Evolutionary conservation across 2,113 vertebrate species (phyloP), one percentile per base, ranked within the genome.

Genomic region (Rhea pennata): DNA sequence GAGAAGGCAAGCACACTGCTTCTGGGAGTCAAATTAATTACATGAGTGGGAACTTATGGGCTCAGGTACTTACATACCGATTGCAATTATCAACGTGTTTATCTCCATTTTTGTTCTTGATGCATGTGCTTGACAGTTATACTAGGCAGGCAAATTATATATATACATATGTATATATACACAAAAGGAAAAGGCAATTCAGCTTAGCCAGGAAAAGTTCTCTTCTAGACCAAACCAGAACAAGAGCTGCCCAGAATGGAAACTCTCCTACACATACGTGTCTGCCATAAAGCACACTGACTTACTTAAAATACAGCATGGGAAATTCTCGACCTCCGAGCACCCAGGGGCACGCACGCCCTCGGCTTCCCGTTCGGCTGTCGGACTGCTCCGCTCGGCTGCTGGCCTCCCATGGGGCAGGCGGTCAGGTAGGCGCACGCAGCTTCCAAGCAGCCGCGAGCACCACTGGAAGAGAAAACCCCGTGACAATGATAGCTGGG

Each of bases 241-340:
- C 33, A 44, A 40, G 23, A 46, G 61, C 50, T 71, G 22, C 36
- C 23, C 33, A 71, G 56, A 53, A 58, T 0, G 0, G 44, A 53
- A 58, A 46, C 0, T 1, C 40, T 39, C 58, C n/a, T 39, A n/a
- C 33, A 4, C 4, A 1, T 2, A 16, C 4, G 6, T 3, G 6
- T 42, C 80, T 71, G 44, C 24, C 29, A 21, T 48, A 84, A 79
- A 48, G 8, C 23, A 36, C 19, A 10, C 20, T 1, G 20, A 29
- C 36, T 59, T 11, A 40, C 62, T 85, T 27, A 44, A 75, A 58
- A 20, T 75, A 59, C 53, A 83, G 75, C 20, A 53, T 2, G 5
- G 53, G 66, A 69, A 24, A 59, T 21, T 23, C 9, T 4, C 24
- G 48, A 70, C 6, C 31, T 56, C 23, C 13, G 39, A 83, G 78